phyloP scores from a whole-genome alignment of 2,113 vertebrate species.

The Himantopus leucocephalus region DNA sequence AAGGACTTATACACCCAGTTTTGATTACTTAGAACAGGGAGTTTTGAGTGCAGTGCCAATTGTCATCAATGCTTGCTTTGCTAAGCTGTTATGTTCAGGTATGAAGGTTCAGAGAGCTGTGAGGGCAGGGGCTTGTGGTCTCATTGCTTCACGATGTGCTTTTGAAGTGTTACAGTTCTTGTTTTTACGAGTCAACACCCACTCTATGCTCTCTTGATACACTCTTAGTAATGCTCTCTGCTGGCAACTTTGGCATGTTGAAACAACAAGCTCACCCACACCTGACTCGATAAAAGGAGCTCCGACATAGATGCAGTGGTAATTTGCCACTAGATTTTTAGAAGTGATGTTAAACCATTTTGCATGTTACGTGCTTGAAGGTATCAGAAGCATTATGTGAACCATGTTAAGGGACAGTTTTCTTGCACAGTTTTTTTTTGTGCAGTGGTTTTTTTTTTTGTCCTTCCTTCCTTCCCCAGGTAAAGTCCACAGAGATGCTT shows the following conservation, averaged over 20 bases:
- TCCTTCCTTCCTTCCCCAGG: not conserved
- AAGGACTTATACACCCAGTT: not conserved
- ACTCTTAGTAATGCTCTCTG: not conserved
- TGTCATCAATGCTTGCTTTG: not conserved
- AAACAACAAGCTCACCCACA: conserved; percentile 14
- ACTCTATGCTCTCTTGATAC: not conserved
- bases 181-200: not conserved
- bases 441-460: not conserved
- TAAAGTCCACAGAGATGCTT: not conserved
- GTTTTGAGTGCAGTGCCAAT: not conserved
- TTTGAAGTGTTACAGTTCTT: not conserved
- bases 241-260: not conserved
- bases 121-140: not conserved
- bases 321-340: not conserved
- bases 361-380: not conserved
- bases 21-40: not conserved
- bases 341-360: not conserved
- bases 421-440: not conserved
- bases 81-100: not conserved
- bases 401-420: not conserved
- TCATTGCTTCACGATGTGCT: not conserved
- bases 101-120: not conserved
- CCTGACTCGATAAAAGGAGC: not conserved
- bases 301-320: not conserved
- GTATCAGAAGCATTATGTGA: not conserved